Evolutionary conservation across 30 jellyfish, hydroid and myxozoan genomes (phyloP).

Genomic region (Chrysaora quinquecirrha): DNA sequence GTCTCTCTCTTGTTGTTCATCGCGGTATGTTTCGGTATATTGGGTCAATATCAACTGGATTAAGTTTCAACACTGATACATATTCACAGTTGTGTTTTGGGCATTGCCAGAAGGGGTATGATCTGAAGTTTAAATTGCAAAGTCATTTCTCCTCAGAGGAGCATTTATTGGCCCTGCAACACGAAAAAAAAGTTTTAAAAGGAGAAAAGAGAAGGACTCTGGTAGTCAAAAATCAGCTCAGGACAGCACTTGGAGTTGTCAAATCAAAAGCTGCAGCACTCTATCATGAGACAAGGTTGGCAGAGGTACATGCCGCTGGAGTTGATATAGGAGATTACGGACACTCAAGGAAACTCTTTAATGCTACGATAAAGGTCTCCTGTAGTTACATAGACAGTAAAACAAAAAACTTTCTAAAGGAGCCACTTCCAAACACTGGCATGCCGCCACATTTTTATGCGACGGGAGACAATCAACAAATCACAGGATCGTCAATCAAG

Average conservation of each 20-base stretch:
- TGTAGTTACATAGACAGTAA: too few species aligned
- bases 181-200: not conserved
- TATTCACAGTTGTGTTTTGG: conserved; percentile 27
- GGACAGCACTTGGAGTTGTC: conserved; percentile 44
- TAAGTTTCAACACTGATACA: too few species aligned
- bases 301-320: conserved; percentile 47
- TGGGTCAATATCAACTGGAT: too few species aligned
- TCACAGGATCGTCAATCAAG: too few species aligned
- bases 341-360: too few species aligned
- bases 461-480: too few species aligned
- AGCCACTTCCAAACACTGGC: too few species aligned
- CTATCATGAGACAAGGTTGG: conserved; percentile 31
- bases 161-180: conserved; percentile 15
- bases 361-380: too few species aligned
- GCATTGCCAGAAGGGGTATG: conserved; percentile 37
- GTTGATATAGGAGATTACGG: conserved; percentile 50
- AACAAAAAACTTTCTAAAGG: too few species aligned
- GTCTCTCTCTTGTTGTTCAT: too few species aligned
- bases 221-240: conserved; percentile 35
- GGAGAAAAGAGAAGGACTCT: conserved; percentile 6
- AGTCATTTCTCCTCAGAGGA: conserved; percentile 8
- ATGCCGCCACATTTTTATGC: too few species aligned
- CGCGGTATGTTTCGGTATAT: too few species aligned
- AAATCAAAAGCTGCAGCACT: conserved; percentile 43
- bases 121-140: not conserved